phyloP scores from a whole-genome alignment of 2,797 vertebrate species.

The Molothrus aeneus region DNA sequence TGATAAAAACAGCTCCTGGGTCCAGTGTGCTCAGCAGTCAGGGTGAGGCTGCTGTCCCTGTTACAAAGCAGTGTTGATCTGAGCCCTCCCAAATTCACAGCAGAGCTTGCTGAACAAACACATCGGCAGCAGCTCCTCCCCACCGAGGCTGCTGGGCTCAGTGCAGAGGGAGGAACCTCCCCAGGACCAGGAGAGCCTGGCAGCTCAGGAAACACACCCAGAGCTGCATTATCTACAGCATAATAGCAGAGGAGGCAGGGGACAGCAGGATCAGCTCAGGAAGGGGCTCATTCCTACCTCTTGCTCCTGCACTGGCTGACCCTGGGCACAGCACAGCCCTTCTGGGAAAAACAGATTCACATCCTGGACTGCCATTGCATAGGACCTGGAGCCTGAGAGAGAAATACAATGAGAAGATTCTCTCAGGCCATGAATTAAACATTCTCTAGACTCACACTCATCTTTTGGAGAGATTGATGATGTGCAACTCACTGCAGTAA shows the following conservation, averaged over 20 bases:
- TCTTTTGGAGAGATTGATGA: constrained; percentile 63
- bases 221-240: not conserved
- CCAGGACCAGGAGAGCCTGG: not conserved
- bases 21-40: not conserved
- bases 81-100: not conserved
- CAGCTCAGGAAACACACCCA: not conserved
- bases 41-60: not conserved
- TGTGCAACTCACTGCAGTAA: constrained; percentile 60
- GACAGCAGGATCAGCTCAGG: not conserved
- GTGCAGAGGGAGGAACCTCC: not conserved
- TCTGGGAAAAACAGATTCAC: constrained; percentile 77
- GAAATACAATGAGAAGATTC: constrained; percentile 53
- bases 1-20: not conserved
- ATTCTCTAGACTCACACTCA: constrained; percentile 59
- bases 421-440: constrained; percentile 69
- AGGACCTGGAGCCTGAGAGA: constrained; percentile 74
- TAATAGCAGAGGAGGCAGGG: not conserved
- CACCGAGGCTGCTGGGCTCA: not conserved
- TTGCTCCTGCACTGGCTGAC: constrained; percentile 57
- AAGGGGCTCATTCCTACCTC: constrained; percentile 61
- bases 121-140: not conserved
- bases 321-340: constrained; percentile 70
- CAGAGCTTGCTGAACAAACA: not conserved
- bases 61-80: not conserved
- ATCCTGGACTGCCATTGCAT: constrained; percentile 69